phyloP scores from a whole-genome alignment of 2,113 vertebrate species.

The Poeciliopsis turrubarensis region DNA sequence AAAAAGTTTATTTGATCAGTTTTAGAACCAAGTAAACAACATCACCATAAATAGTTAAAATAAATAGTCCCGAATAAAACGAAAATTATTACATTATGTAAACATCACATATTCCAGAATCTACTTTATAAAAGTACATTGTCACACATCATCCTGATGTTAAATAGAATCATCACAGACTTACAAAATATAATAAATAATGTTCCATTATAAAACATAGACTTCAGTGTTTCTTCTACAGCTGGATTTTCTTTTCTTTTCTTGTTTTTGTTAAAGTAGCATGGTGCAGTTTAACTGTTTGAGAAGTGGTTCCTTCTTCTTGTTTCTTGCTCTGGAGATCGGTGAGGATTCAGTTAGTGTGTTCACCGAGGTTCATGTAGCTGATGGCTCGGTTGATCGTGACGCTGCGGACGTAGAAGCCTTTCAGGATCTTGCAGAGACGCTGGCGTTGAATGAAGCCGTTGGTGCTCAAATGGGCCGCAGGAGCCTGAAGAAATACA shows the following conservation, averaged over 20 bases:
- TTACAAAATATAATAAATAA: constrained; percentile 33
- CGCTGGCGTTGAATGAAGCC: constrained; percentile 67
- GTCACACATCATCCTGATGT: constrained; percentile 35
- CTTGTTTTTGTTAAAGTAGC: not conserved
- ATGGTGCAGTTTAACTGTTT: not conserved
- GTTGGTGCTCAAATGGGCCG: not conserved
- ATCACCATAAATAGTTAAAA: constrained; percentile 54
- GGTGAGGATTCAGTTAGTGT: constrained; percentile 33
- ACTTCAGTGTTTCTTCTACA: constrained; percentile 36
- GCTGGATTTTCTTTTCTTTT: not conserved
- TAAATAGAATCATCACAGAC: constrained; percentile 6
- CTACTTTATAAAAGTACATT: constrained; percentile 21
- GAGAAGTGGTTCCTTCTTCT: constrained; percentile 6
- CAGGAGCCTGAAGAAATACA: constrained; percentile 39
- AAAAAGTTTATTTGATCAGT: constrained; percentile 59
- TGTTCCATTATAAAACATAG: constrained; percentile 1
- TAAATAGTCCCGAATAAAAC: constrained; percentile 51
- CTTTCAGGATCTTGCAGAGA: constrained; percentile 83
- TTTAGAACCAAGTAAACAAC: constrained; percentile 20
- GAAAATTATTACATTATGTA: constrained; percentile 32
- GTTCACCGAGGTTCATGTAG: constrained; percentile 67
- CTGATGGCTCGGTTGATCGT: constrained; percentile 83
- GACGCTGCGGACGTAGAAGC: constrained; percentile 79
- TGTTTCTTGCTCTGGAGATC: not conserved
- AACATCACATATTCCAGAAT: constrained; percentile 36